Percentiles rank a stretch among this genome's conserved stretches.
Conservation (phyloP, 2,888 invertebrate genomes). For the Pinctada fucata region DNA sequence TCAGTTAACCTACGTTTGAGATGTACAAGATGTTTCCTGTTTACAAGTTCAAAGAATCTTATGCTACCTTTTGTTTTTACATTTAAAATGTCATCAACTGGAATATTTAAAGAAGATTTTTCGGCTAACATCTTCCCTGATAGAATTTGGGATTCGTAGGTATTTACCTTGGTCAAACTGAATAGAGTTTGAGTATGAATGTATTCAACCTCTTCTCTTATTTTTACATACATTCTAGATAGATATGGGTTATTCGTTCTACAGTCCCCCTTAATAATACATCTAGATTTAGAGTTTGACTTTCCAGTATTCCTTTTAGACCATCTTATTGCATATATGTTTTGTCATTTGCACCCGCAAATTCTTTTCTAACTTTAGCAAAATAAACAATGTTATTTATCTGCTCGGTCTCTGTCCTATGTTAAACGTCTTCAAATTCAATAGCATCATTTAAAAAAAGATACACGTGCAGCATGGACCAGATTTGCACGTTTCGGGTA, state of each 20-base stretch:
- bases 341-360: background rate
- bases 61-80: background rate
- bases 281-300: background rate
- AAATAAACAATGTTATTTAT: background rate
- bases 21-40: background rate
- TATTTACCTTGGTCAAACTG: slow-evolving; percentile 22
- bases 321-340: background rate
- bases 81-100: slow-evolving; percentile 20
- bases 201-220: slow-evolving; percentile 10
- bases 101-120: slow-evolving; percentile 15
- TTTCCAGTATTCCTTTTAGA: background rate
- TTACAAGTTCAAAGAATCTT: slow-evolving; percentile 14
- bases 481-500: too few relatives aligned
- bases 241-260: slow-evolving; percentile 14
- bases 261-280: slow-evolving; percentile 10
- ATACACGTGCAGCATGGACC: too few relatives aligned
- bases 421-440: background rate
- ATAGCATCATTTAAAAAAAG: too few relatives aligned
- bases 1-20: too few relatives aligned
- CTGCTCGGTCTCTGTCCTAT: slow-evolving; percentile 1
- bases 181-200: slow-evolving; percentile 23
- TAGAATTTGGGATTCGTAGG: slow-evolving; percentile 7
- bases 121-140: slow-evolving; percentile 4
- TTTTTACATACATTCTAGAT: slow-evolving; percentile 11
- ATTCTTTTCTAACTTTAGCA: background rate